Evolutionary conservation across 2,888 invertebrate species (phyloP).

Genomic region (Sepiola atlantica): DNA sequence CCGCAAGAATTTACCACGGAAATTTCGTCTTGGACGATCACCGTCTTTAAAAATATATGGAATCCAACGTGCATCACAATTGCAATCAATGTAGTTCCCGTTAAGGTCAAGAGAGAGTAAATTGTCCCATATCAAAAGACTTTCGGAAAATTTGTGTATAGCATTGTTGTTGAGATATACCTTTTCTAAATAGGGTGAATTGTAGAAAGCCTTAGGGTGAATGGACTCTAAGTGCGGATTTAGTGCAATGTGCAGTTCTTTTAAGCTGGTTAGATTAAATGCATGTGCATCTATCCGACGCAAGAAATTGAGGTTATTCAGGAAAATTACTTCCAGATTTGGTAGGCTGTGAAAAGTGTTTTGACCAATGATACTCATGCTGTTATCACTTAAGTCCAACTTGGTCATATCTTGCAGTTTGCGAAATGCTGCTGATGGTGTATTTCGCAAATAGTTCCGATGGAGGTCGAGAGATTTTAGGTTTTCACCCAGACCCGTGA

Average conservation of each 20-base stretch:
- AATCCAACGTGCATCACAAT: constrained; percentile 43
- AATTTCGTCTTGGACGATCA: not conserved
- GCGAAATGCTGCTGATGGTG: not conserved
- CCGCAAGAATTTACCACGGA: not conserved
- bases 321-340: not conserved
- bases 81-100: constrained; percentile 38
- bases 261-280: constrained; percentile 33
- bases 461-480: not conserved
- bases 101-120: constrained; percentile 8
- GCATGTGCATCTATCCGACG: not conserved
- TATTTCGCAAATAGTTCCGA: not conserved
- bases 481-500: not conserved
- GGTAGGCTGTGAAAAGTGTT: constrained; percentile 33
- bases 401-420: not conserved
- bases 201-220: constrained; percentile 39
- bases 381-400: constrained; percentile 8
- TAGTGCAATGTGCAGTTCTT: not conserved
- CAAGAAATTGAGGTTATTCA: constrained; percentile 35
- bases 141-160: constrained; percentile 11
- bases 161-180: constrained; percentile 44
- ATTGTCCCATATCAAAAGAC: not conserved
- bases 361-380: not conserved
- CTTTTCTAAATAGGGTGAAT: constrained; percentile 36
- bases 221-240: constrained; percentile 6
- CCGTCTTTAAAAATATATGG: constrained; percentile 23